Conservation (phyloP, 2,888 invertebrate species). For the Arrhopalites spinosus region DNA sequence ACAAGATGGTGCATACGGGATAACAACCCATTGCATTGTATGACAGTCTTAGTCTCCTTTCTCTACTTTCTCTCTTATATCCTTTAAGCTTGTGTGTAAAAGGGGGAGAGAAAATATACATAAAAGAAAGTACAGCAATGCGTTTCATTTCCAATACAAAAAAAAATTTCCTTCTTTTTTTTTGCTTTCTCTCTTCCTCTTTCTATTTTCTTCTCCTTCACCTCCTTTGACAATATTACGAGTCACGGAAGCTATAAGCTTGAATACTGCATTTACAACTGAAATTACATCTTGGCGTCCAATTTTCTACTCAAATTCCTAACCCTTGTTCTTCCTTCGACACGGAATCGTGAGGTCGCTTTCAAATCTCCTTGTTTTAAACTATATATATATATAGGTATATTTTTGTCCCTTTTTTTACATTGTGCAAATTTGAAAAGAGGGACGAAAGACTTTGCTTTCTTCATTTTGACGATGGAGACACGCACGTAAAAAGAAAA, state of each 20-base stretch:
- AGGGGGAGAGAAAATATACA: no score
- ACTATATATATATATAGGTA: background rate
- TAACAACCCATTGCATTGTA: background rate
- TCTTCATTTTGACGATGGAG: no score
- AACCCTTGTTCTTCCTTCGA: background rate
- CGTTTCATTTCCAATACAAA: background rate
- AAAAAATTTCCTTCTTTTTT: background rate
- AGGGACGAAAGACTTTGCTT: no score
- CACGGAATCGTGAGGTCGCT: no score
- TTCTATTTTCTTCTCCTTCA: background rate
- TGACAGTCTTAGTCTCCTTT: background rate
- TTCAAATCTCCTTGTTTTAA: no score
- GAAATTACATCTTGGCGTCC: background rate
- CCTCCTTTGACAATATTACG: background rate
- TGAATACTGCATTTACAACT: conserved; percentile 1
- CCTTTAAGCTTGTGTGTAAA: no score
- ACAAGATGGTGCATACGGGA: background rate
- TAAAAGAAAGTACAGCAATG: background rate
- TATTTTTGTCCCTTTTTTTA: background rate
- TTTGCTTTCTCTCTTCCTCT: background rate
- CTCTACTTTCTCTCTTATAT: background rate
- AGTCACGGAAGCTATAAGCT: background rate
- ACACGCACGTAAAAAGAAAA: no score
- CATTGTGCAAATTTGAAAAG: background rate
- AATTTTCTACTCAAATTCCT: background rate